Evolutionary conservation across 2,797 vertebrate genomes (phyloP), one percentile per base, ranked within the genome.

Genomic region (Pristis pectinata): DNA sequence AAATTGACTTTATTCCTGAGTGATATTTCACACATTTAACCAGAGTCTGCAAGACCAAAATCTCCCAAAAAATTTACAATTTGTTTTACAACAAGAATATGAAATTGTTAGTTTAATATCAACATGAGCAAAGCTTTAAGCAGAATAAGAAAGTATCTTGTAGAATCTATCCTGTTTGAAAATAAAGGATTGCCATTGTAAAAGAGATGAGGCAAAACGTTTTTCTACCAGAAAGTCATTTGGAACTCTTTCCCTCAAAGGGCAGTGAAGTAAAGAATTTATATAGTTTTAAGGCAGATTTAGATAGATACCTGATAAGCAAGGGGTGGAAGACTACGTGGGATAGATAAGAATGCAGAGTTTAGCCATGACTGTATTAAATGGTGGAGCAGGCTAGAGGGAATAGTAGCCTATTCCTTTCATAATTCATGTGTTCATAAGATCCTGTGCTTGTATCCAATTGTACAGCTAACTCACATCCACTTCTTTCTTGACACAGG

Each of bases 401-500:
- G 24, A 0, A 22, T 24, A 56, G 34, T 87, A 56, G 83, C 3
- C 37, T 87, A 3, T 15, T 87, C 27, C 1, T 44, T 87, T 37
- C 53, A 37, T 83, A 83, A 83, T 83, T 83, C 13, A 56, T 34
- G 34, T 41, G 34, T 56, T 56, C 82, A 44, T 22, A 17, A 17
- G 80, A 37, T 87, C 6, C 19, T 72, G 30, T 72, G 70, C 24
- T 72, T 72, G 22, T 27, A 72, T 15, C n/a, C 7, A 24, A 70
- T 41, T 34, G 24, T 22, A 70, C 30, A 44, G 92, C n/a, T 74
- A 94, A 94, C n/a, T 76, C 77, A 94, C 19, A 56, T 76, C 5
- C 11, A 2, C 94, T 76, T 94, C 13, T 95, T 72, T 95, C 94
- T 95, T 77, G 93, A 11, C 11, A 93, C 96, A 99, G 99, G 99